Base-by-base conservation (phyloP, 2,888 invertebrate species). In the Agrochola circellaris region DNA sequence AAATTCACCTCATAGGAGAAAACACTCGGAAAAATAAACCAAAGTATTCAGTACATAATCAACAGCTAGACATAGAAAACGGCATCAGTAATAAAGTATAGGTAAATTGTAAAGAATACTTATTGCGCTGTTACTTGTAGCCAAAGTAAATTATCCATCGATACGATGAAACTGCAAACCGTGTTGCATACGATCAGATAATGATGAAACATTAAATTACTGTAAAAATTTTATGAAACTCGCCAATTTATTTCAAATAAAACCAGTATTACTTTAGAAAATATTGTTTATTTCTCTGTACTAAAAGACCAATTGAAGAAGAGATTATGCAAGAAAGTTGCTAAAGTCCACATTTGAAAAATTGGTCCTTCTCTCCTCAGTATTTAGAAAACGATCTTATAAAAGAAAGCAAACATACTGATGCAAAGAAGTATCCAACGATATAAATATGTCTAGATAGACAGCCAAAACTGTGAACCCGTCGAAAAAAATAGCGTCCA, bases 131-230 rank as follows among this genome's bases (percentile, higher is more conserved):
- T 75, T 51, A 73, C 54, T 20, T 62, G 38, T 13, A 65, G 79
- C 69, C 51, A 79, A 75, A 82, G 83, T 42, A 75, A 79, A 82
- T 79, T 83, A 71, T 68, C 62, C n/a, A 30, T n/a, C 7, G 5
- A 26, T 26, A n/a, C 42, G 70, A 71, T 73, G 70, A 62, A 20
- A 74, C 62, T 17, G 11, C 67, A 67, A 66, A 60, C 23, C 45
- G 38, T 30, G n/a, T 54, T 48, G n/a, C 34, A 45, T 58, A 72
- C 67, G 38, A 72, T 73, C 60, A 34, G 30, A 34, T 60, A 60
- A 48, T 66, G 56, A 73, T 66, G 2, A 30, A 66, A 58, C 66
- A 77, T 38, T 9, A 81, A 69, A 77, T 69, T 69, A 45, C 45
- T 60, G 15, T 54, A 42, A 72, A 65, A 61, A 73, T 69, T 77